phyloP scores from a whole-genome alignment of 2,113 vertebrate species.

The Myxocyprinus asiaticus region DNA sequence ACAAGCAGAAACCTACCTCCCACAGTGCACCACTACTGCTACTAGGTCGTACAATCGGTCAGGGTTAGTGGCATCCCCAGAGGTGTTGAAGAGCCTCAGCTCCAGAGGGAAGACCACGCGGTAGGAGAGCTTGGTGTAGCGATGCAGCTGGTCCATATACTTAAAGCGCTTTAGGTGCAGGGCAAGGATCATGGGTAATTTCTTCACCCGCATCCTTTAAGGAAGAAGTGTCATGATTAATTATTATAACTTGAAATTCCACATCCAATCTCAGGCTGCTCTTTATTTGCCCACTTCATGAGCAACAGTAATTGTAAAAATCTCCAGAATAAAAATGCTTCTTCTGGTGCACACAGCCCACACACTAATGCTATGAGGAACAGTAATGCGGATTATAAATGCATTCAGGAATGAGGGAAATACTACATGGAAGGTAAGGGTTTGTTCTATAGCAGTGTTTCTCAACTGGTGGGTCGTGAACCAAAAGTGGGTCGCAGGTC shows the following conservation, averaged over 20 bases:
- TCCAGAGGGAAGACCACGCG: conserved; percentile 92
- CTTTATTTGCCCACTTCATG: conserved; percentile 1
- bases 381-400: not conserved
- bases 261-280: not conserved
- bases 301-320: not conserved
- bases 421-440: not conserved
- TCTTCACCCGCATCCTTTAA: conserved; percentile 88
- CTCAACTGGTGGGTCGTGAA: not conserved
- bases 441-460: not conserved
- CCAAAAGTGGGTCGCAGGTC: no score
- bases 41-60: conserved; percentile 92
- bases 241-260: not conserved
- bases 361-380: not conserved
- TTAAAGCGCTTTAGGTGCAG: conserved; percentile 93
- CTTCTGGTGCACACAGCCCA: not conserved
- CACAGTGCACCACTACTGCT: conserved; percentile 91
- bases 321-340: not conserved
- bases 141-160: conserved; percentile 94
- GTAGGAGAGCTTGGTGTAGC: conserved; percentile 93
- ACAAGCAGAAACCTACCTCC: conserved; percentile 75
- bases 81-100: conserved; percentile 92
- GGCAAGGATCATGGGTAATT: conserved; percentile 91
- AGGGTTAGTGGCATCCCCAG: conserved; percentile 90
- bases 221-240: not conserved
- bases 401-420: conserved; percentile 1